Evolutionary conservation across 2,113 vertebrate species (phyloP), one percentile per base, ranked within the genome.

Genomic region (Macquaria australasica): DNA sequence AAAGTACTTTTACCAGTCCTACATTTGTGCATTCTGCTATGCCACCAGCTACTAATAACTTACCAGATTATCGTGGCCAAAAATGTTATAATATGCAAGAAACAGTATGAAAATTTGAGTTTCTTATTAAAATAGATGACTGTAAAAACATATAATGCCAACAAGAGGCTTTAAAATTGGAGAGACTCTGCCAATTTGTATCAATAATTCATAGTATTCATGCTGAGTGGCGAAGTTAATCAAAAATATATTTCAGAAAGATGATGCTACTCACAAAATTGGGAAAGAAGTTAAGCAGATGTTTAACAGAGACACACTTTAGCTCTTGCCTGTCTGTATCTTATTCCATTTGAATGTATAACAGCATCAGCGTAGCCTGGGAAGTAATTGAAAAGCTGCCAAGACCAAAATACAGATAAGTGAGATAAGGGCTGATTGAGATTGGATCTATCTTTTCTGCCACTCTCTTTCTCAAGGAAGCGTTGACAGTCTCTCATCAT

Each of bases 241-340:
- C 10, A 59, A 85, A 77, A 80, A 73, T 60, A 51, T n/a, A 76
- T 79, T 73, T 79, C 18, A 56, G 34, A 51, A 59, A 77, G 51
- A 67, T n/a, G n/a, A 53, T 59, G 20, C 51, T 34, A 1, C 15
- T 60, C 23, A 16, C 12, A 14, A 59, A 70, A 66, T 20, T 62
- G 50, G 25, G 12, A 62, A 43, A 51, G 25, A 14, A 31, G n/a
- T 70, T n/a, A 9, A 55, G 63, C 21, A 41, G 58, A 63, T 37
- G 45, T 56, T 37, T 7, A 53, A 50, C 6, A 20, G 63, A 41
- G 41, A 18, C 5, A 15, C 45, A 15, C 11, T 37, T 25, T 1
- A 15, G 53, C 34, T 60, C 23, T 51, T 50, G 6, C 48, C 53
- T 15, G 0, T n/a, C 31, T 15, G 11, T 59, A 15, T 60, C 34